Evolutionary conservation across 1,140 invertebrate genomes (phyloP).

Genomic region (Lepidurus packardi): DNA sequence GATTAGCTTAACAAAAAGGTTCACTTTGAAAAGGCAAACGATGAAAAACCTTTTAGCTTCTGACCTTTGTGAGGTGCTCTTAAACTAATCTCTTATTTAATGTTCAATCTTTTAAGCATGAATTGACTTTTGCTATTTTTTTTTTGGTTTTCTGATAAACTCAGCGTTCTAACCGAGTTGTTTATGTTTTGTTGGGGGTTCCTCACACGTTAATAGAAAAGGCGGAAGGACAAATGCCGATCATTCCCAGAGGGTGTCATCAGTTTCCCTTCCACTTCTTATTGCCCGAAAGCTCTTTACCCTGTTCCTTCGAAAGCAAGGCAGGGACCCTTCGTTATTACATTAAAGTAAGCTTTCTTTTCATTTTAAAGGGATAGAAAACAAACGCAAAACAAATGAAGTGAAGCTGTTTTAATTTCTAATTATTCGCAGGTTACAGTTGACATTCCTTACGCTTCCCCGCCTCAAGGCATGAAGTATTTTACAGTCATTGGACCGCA

Average conservation of each 20-base stretch:
- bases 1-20: conserved; percentile 28
- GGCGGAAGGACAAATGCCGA: conserved; percentile 61
- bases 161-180: background rate
- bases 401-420: too few species aligned
- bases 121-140: background rate
- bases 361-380: background rate
- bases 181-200: conserved; percentile 32
- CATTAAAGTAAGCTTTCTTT: conserved; percentile 54
- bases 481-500: conserved; percentile 78
- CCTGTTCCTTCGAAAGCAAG: conserved; percentile 74
- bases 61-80: background rate
- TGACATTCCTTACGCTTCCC: conserved; percentile 75
- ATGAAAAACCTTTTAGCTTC: background rate
- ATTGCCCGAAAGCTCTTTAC: conserved; percentile 68
- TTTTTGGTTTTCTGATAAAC: background rate
- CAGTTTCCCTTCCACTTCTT: conserved; percentile 71
- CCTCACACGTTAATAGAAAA: conserved; percentile 49
- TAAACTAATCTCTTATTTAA: too few species aligned
- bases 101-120: background rate
- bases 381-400: background rate
- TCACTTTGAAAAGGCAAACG: background rate
- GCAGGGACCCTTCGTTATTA: conserved; percentile 72
- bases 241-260: conserved; percentile 67
- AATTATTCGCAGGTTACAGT: conserved; percentile 54
- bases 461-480: conserved; percentile 78